A percentile compares a stretch with the other conserved stretches of the same genome.
These are phyloP conservation scores for Drosophila gaucha DNA, from an alignment of 2,888 invertebrate species.

Conservation along the genomic window DNA sequence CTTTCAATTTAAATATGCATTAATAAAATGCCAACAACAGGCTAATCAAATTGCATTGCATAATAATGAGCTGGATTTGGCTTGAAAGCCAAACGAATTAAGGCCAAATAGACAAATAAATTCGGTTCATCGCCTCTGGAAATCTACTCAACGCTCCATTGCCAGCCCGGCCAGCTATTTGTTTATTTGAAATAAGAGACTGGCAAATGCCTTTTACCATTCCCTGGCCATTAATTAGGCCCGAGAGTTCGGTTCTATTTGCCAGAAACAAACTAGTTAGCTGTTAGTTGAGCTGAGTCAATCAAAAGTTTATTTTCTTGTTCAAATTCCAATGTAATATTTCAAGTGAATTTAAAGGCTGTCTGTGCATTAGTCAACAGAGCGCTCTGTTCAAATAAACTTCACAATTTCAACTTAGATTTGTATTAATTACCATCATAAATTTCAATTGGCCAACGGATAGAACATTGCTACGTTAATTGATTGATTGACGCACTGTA, in stretches of 20 bases:
- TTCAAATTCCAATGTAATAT: background rate
- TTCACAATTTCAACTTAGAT: background rate
- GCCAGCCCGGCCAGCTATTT: background rate
- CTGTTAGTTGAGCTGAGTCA: constrained; percentile 27
- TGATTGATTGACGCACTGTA: constrained; percentile 25
- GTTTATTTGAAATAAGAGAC: constrained; percentile 61
- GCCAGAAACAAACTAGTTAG: constrained; percentile 31
- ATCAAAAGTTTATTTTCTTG: constrained; percentile 2
- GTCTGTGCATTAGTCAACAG: no score
- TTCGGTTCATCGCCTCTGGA: constrained; percentile 24
- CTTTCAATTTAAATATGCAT: constrained; percentile 42
- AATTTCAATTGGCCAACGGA: constrained; percentile 39
- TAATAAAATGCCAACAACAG: constrained; percentile 39
- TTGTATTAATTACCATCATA: constrained; percentile 22
- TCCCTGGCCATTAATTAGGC: constrained; percentile 61
- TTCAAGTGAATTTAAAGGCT: background rate
- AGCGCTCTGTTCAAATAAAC: background rate
- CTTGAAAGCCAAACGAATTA: constrained; percentile 13
- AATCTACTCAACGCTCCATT: no score
- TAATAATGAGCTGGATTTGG: constrained; percentile 22
- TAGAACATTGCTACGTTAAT: constrained; percentile 18
- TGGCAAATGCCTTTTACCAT: constrained; percentile 27
- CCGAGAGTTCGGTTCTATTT: constrained; percentile 29
- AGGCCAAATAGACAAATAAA: constrained; percentile 21
- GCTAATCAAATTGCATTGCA: constrained; percentile 54